These are phyloP conservation scores for Hippocampus zosterae DNA, from an alignment of 2,113 vertebrate species.

Conservation along the genomic window DNA sequence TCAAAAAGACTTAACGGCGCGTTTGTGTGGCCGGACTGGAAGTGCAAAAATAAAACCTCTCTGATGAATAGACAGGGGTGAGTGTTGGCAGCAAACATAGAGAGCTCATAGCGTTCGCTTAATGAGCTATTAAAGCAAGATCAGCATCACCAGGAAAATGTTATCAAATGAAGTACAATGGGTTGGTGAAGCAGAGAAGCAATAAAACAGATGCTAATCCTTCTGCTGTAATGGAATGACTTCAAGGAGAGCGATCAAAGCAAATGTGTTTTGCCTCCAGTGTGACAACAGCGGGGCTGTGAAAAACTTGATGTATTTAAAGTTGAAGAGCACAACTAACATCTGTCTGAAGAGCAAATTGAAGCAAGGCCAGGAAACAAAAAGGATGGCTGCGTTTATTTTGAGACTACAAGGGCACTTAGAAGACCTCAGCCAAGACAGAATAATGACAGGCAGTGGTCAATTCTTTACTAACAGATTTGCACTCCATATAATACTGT, in stretches of 20 bases:
- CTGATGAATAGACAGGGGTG: not conserved
- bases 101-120: not conserved
- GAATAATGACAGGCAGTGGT: not conserved
- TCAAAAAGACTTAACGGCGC: constrained; percentile 9
- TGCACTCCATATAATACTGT: not conserved
- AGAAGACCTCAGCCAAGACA: not conserved
- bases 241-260: not conserved
- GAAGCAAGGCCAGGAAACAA: not conserved
- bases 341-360: not conserved
- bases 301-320: not conserved
- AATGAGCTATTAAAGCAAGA: constrained; percentile 3
- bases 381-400: not conserved
- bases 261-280: not conserved
- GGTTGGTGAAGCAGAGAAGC: not conserved
- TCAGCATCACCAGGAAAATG: constrained; percentile 6
- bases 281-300: not conserved
- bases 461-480: not conserved
- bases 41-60: not conserved
- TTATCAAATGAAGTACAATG: constrained; percentile 2
- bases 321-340: not conserved
- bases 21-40: not conserved
- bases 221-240: not conserved
- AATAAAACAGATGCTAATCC: constrained; percentile 10
- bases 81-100: constrained; percentile 2
- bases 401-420: not conserved